phyloP scores from a whole-genome alignment of 2,888 invertebrate genomes.

The Trichopria drosophilae region DNA sequence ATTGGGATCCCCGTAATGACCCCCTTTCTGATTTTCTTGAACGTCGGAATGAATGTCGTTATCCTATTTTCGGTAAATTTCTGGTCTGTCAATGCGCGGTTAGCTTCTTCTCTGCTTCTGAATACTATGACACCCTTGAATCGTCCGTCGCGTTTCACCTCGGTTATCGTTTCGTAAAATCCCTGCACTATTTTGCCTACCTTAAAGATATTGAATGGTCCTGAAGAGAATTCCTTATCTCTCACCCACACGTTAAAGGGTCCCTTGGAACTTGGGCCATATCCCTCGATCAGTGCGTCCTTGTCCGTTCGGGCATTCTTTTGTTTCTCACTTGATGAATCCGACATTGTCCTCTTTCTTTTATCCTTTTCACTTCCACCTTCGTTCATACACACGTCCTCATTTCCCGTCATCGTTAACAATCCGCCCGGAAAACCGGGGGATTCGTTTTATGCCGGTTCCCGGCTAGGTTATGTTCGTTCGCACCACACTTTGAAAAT shows the following conservation, averaged over 20 bases:
- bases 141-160: background rate
- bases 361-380: too few species aligned
- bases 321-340: too few species aligned
- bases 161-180: background rate
- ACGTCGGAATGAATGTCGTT: background rate
- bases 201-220: slow-evolving; percentile 1
- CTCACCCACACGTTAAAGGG: slow-evolving; percentile 8
- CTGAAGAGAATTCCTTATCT: background rate
- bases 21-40: background rate
- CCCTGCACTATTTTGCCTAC: slow-evolving; percentile 1
- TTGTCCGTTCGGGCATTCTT: too few species aligned
- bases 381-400: too few species aligned
- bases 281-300: too few species aligned
- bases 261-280: background rate
- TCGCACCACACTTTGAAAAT: too few species aligned
- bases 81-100: background rate
- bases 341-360: too few species aligned
- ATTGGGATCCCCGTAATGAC: background rate
- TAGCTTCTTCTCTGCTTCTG: slow-evolving; percentile 5
- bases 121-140: slow-evolving; percentile 2
- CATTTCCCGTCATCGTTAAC: too few species aligned
- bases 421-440: too few species aligned
- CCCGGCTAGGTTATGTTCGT: too few species aligned
- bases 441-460: too few species aligned
- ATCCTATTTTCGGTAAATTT: background rate